phyloP scores from a whole-genome alignment of 2,113 vertebrate species.

The Callospermophilus lateralis region DNA sequence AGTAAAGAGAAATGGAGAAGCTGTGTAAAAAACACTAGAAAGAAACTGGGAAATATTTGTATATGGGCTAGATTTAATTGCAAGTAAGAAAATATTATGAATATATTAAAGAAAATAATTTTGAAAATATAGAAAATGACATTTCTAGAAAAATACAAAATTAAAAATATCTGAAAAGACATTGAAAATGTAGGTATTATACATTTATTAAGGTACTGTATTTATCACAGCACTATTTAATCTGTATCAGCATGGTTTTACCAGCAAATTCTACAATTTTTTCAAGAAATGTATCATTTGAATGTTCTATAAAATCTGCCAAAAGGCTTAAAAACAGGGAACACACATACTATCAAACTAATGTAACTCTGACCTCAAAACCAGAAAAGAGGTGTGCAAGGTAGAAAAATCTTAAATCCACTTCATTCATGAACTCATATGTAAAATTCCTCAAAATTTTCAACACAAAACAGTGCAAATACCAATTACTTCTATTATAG shows the following conservation, averaged over 20 bases:
- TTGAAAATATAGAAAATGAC: constrained; percentile 25
- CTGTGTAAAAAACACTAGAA: background rate
- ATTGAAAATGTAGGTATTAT: background rate
- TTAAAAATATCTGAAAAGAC: constrained; percentile 30
- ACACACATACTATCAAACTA: background rate
- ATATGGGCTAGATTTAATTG: background rate
- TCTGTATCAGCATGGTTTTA: constrained; percentile 1
- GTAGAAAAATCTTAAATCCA: background rate
- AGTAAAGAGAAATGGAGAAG: background rate
- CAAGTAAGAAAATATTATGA: background rate
- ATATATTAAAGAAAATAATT: background rate
- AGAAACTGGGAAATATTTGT: background rate
- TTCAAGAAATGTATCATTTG: constrained; percentile 7
- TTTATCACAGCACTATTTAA: background rate
- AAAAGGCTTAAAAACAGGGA: background rate
- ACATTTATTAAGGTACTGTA: background rate
- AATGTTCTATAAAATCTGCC: background rate
- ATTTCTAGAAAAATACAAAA: constrained; percentile 15
- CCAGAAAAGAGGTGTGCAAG: background rate
- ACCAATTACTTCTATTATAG: background rate
- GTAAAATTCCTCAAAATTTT: background rate
- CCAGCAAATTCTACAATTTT: background rate
- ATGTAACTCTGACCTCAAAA: background rate
- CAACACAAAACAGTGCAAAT: background rate
- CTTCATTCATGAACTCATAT: constrained; percentile 1